These are phyloP conservation scores for Plumapathes pennacea DNA, from an alignment of 92 coral and sea anemone genomes.

Conservation along the genomic window DNA sequence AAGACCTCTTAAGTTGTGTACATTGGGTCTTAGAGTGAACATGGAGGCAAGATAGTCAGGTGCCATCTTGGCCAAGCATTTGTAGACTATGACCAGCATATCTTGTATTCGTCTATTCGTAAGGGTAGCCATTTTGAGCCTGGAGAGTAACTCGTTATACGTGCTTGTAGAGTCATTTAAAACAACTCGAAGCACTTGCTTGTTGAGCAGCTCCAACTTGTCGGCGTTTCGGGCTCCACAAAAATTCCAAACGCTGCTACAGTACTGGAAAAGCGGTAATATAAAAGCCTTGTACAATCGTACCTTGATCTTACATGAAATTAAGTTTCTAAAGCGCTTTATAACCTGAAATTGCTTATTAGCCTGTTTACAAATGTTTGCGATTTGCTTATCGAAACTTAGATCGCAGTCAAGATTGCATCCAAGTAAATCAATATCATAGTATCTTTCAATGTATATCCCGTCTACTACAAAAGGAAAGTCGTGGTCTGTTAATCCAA, in stretches of 20 bases:
- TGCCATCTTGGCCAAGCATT: slow-evolving; percentile 9
- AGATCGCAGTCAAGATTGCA: slow-evolving; percentile 12
- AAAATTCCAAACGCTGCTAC: slow-evolving; percentile 16
- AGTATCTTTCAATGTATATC: background rate
- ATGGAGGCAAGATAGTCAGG: background rate
- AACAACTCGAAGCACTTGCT: slow-evolving; percentile 8
- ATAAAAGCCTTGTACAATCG: slow-evolving; percentile 11
- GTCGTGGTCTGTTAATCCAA: slow-evolving; percentile 4
- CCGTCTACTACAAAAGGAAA: no score
- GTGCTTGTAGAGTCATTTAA: slow-evolving; percentile 10
- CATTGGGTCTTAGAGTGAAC: background rate
- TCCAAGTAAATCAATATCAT: slow-evolving; percentile 16
- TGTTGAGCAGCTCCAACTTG: slow-evolving; percentile 6
- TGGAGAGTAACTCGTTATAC: slow-evolving; percentile 1
- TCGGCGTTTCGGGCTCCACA: slow-evolving; percentile 5
- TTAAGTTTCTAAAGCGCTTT: slow-evolving; percentile 9
- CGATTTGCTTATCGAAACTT: slow-evolving; percentile 13
- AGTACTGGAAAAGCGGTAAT: slow-evolving; percentile 2
- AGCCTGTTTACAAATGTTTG: slow-evolving; percentile 3
- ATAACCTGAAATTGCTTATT: slow-evolving; percentile 20
- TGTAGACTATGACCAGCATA: slow-evolving; percentile 3
- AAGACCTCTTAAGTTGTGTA: slow-evolving; percentile 2
- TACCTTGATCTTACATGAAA: slow-evolving; percentile 1
- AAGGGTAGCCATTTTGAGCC: background rate
- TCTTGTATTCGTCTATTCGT: slow-evolving; percentile 3